phyloP scores from a whole-genome alignment of 2,797 vertebrate genomes.

The Chelidonichthys spinosus region DNA sequence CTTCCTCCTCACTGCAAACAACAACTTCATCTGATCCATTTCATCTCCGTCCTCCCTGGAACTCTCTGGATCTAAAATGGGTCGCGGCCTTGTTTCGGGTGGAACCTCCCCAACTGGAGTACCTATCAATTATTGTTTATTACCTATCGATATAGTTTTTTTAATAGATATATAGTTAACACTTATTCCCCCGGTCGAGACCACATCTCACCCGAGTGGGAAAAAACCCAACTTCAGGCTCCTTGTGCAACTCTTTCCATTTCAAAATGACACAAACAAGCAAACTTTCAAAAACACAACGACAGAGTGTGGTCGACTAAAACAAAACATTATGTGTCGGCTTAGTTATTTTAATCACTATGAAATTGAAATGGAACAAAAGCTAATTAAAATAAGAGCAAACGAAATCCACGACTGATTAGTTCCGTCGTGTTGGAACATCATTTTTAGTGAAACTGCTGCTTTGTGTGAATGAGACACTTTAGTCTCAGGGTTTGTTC shows the following conservation, averaged over 20 bases:
- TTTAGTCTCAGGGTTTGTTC: conserved; percentile 6
- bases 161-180: conserved; percentile 12
- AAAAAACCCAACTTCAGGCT: neutral
- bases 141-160: neutral
- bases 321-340: no score
- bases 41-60: conserved; percentile 36
- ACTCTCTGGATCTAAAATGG: conserved; percentile 46
- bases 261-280: no score
- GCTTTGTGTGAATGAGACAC: conserved; percentile 11
- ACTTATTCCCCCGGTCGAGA: conserved; percentile 29
- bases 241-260: no score
- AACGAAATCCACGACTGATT: no score
- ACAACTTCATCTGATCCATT: conserved; percentile 46
- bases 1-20: conserved; percentile 4
- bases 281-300: no score
- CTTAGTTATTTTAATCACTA: no score
- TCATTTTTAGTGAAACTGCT: no score
- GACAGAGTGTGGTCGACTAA: no score
- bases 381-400: no score
- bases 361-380: no score
- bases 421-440: no score
- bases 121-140: neutral
- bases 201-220: conserved; percentile 8
- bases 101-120: conserved; percentile 24
- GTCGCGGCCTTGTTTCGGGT: conserved; percentile 49